These are phyloP conservation scores for Potamilus streckersoni DNA, from an alignment of 1,140 invertebrate species.

Conservation along the genomic window DNA sequence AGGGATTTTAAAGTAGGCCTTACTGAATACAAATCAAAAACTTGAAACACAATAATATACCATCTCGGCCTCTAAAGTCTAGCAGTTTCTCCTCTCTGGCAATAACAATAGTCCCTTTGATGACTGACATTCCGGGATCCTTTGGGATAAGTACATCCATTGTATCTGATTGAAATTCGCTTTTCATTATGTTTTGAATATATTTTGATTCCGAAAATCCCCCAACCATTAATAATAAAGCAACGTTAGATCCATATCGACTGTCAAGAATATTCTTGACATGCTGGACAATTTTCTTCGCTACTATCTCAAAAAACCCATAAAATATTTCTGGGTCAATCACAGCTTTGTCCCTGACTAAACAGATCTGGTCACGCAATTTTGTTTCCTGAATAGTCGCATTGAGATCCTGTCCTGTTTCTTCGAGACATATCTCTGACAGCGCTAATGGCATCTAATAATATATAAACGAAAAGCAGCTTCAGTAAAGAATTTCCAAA, in stretches of 20 bases:
- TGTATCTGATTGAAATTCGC: constrained; percentile 13
- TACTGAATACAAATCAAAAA: too few species aligned
- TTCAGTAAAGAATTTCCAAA: too few species aligned
- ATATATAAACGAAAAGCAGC: too few species aligned
- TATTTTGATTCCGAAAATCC: constrained; percentile 35
- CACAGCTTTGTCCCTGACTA: constrained; percentile 13
- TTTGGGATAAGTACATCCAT: constrained; percentile 28
- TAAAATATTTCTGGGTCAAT: constrained; percentile 14
- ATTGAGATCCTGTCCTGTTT: constrained; percentile 12
- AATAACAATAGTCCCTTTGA: constrained; percentile 36
- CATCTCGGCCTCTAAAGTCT: too few species aligned
- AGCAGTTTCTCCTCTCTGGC: constrained; percentile 3
- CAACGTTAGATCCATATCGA: constrained; percentile 7
- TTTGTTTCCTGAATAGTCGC: constrained; percentile 2
- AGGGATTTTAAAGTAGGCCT: too few species aligned
- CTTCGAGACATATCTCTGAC: constrained; percentile 5
- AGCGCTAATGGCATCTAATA: constrained; percentile 8
- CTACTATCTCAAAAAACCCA: constrained; percentile 16
- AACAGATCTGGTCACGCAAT: constrained; percentile 12
- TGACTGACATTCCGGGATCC: constrained; percentile 31
- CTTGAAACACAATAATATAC: too few species aligned
- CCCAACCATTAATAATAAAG: constrained; percentile 34
- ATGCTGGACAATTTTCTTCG: constrained; percentile 30
- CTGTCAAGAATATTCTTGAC: constrained; percentile 25
- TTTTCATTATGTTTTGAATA: constrained; percentile 29